Base-by-base conservation (phyloP, 2,113 vertebrate species). In the Columba livia region DNA sequence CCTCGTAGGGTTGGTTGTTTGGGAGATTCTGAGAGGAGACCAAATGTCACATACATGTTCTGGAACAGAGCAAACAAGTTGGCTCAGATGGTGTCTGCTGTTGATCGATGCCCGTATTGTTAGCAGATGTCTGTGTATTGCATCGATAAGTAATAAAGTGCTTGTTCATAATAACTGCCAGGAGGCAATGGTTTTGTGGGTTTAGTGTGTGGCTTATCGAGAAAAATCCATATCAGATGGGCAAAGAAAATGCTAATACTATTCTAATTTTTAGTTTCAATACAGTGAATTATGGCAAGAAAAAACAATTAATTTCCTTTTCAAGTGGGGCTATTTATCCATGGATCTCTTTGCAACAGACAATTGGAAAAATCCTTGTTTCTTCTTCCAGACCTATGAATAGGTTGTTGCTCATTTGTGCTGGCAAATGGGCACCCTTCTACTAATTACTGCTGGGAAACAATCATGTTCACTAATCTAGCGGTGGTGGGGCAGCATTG, bases 81-180 rank as follows among this genome's bases (percentile, higher is more conserved):
- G 91, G 54, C 67, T 94, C 42, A 73, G 69, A 34, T 47, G 24
- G 67, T 29, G 83, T 83, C 71, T 90, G 64, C 64, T 91, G 44
- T 67, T 94, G 34, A 72, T 93, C 72, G 79, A 21, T 48, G 47
- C 70, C 75, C 42, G 5, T 74, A n/a, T 86, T 94, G 85, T 93
- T 93, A 94, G 58, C 90, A 96, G 91, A 95, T 94, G 75, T 60
- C 82, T 79, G 29, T 83, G 75, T 56, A 69, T 79, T 93, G 72
- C 82, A 84, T 92, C 72, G 61, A 57, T 88, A 93, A 90, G 48
- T 83, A 94, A 79, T 95, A 71, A 94, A 88, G 57, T 88, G 32
- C 38, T 75, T 93, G 51, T 80, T 78, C 10, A 7, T 38, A 83
- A 13, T 60, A 56, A 64, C 16, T 96, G 77, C 82, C 90, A 89